Percentiles rank a stretch among this genome's conserved stretches.
Conservation (phyloP, 1,140 invertebrate species). For the Leptopilina clavipes region DNA sequence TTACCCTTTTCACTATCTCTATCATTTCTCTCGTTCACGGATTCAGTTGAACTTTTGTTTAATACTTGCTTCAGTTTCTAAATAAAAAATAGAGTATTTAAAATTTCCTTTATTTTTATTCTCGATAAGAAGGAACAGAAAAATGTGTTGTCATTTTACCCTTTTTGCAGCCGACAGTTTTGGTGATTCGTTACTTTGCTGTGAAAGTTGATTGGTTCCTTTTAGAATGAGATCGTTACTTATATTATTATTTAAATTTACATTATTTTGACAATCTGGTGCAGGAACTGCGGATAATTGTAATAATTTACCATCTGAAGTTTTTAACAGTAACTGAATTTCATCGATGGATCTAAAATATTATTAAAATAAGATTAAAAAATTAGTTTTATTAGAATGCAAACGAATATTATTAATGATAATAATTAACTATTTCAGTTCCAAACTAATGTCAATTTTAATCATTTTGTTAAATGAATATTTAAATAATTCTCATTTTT, state of each 20-base stretch:
- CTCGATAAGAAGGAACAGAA: neutral
- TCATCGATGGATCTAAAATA: slow-evolving; percentile 66
- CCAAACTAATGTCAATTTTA: no score
- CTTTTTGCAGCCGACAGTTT: slow-evolving; percentile 67
- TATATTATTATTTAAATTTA: slow-evolving; percentile 50
- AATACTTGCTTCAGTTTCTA: slow-evolving; percentile 74
- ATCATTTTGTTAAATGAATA: no score
- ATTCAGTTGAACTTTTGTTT: slow-evolving; percentile 60
- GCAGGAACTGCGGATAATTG: slow-evolving; percentile 71
- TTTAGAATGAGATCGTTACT: slow-evolving; percentile 61
- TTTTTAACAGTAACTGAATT: slow-evolving; percentile 73
- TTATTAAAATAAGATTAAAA: neutral
- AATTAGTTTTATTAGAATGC: no score
- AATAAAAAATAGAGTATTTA: slow-evolving; percentile 47
- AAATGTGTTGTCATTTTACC: no score
- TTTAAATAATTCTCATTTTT: no score
- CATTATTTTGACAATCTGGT: slow-evolving; percentile 51
- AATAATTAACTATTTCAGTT: no score
- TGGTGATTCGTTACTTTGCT: slow-evolving; percentile 40
- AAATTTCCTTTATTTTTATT: no score
- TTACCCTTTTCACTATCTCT: slow-evolving; percentile 48
- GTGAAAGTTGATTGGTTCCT: slow-evolving; percentile 44
- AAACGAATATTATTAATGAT: no score
- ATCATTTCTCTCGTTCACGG: slow-evolving; percentile 48
- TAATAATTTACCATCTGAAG: slow-evolving; percentile 74